Base-by-base conservation (phyloP, 1,140 invertebrate species). In the Drosophila serrata region DNA sequence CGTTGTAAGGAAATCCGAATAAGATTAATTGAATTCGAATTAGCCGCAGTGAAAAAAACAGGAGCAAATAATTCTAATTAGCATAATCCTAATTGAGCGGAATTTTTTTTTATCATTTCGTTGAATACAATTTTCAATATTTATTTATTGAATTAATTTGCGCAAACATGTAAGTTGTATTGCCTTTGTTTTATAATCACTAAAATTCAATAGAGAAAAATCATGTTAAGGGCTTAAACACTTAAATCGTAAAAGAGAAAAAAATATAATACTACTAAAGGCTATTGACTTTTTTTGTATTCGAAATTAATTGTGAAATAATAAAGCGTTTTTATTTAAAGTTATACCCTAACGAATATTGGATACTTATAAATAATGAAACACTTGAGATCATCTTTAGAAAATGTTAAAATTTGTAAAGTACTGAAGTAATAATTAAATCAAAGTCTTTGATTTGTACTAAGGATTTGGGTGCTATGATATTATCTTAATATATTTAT, bases 21-120 rank as follows among this genome's bases (percentile, higher is more conserved):
- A 45, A 31, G 24, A 76, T 68, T 58, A 76, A 76, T 76, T 75
- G 55, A 76, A 76, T 55, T 67, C 57, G 42, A 76, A 76, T 76
- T 76, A 64, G 53, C 37, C 55, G 19, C 37, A 49, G 45, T 3
- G 11, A 39, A 48, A 48, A 49, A 45, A 37, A 35, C 4, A 3
- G 6, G 7, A 19, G 15, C 24, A 56, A 51, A 51, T 68, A 37
- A 19, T 49, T 49, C 24, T 31, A 37, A 70, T 70, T 58, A 70
- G 43, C 51, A 49, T 48, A 72, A 72, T 58, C 22, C 65, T 58
- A 72, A 72, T 72, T 72, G 64, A 15, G 2, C 24, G 1, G 17
- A 68, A 48, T 29, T 37, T 0, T 15, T 40, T n/a, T 27, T n/a
- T n/a, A n/a, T 27, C 17, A 5, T 22, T 29, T 4, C 13, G 19